Base-by-base conservation (phyloP, 1,140 invertebrate species). In the Holotrichia oblita region DNA sequence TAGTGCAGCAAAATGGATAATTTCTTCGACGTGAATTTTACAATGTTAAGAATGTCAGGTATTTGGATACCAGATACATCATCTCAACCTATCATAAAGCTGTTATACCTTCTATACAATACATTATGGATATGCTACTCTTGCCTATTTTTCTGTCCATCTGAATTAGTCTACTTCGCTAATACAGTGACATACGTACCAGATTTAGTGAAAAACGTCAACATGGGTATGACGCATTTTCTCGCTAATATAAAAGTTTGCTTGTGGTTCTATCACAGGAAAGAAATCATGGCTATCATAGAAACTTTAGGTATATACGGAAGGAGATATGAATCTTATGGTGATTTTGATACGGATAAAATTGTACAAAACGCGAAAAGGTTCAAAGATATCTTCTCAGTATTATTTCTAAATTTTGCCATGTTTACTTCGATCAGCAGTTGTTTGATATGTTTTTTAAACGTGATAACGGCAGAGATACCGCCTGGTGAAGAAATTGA, bases 141-240 rank as follows among this genome's bases (percentile, higher is more conserved):
- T 8, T 40, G 61, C 17, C 9, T 34, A 40, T 9, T 80, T 8
- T 79, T 75, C 73, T n/a, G 27, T n/a, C 77, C 79, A 2, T 76
- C 72, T 14, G 80, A 81, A 48, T 41, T 81, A 42, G 55, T 72
- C 8, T 77, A 77, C 44, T 69, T 81, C 69, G 9, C 20, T 12
- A 72, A 76, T n/a, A 79, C 80, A 2, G 20, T 40, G 14, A 61
- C 27, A 8, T 76, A 74, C 40, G 12, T 81, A 41, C 61, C 78
- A 9, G 17, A 76, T 27, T 12, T 78, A 6, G 73, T 81, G 10
- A 79, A 80, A 24, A 77, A 81, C 75, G 40, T 80, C 12, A 79
- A 78, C 17, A 78, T 81, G 73, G 77, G 64, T n/a, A 72, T 59
- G 14, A 81, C 79, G 12, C 80, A 81, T 42, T 40, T 77, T 44